Evolutionary conservation across 2,888 invertebrate genomes (phyloP), one percentile per base, ranked within the genome.

Genomic region (Thumatha senex): DNA sequence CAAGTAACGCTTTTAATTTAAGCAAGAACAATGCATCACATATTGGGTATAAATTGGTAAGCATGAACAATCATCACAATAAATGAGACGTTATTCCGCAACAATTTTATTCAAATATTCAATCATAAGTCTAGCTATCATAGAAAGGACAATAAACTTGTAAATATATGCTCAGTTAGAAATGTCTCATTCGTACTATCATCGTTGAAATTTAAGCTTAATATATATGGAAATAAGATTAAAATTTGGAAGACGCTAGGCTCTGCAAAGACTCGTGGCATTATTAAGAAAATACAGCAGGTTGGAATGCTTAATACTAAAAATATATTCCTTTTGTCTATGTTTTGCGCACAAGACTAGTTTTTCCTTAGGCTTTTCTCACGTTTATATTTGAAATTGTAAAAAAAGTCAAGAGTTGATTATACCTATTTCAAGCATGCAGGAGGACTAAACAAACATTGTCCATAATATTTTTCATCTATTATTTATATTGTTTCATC

Each of bases 281-380:
- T 73, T 78, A 76, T 75, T 78, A 78, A 73, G 71, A 66, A 76
- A 77, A 78, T 72, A 76, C 72, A 72, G 67, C 62, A 64, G 66
- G 69, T 69, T 53, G 72, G 75, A 74, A 76, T 77, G 76, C 70
- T 72, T 77, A 77, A 78, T 79, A 78, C 72, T 70, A 76, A 76
- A 78, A 78, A 78, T 73, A 79, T 78, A 76, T 78, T 76, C 73
- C 67, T 74, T 72, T 48, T 75, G 75, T 76, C 74, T 76, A 67
- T 70, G 57, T 58, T 65, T 47, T 58, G 18, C 18, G 56, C 34
- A 48, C 40, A 44, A 29, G 24, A 66, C 69, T 63, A 48, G 57
- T 38, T 24, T 35, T n/a, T 2, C 12, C 18, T 30, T 12, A 13
- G 47, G 39, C 15, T 43, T 10, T 38, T 11, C 49, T 45, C 34